Conservation (phyloP, 2,797 vertebrate species). For the Coregonus suidteri region DNA sequence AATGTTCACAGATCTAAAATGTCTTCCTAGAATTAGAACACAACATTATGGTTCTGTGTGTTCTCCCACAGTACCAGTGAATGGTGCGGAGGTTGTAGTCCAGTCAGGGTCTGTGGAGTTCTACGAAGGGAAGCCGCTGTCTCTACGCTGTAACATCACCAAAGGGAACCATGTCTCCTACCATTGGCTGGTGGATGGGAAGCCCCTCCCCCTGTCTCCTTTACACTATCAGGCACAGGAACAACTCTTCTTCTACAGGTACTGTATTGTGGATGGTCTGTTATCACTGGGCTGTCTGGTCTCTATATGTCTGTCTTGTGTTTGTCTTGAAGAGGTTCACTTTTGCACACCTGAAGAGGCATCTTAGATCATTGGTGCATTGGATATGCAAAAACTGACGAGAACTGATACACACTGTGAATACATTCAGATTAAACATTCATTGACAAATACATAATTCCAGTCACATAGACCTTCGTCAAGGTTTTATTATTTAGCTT, state of each 20-base stretch:
- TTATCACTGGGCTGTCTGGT: neutral
- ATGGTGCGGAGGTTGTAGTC: neutral
- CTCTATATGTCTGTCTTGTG: neutral
- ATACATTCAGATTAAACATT: too few species aligned
- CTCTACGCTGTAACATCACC: constrained; percentile 44
- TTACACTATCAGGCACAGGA: neutral
- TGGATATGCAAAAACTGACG: too few species aligned
- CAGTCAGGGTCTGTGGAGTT: constrained; percentile 33
- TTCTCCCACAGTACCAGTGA: constrained; percentile 57
- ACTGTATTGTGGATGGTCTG: neutral
- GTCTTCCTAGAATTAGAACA: too few species aligned
- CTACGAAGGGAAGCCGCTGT: constrained; percentile 51
- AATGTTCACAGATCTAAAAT: too few species aligned
- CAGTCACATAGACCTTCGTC: too few species aligned
- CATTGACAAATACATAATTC: too few species aligned
- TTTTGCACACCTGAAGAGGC: too few species aligned
- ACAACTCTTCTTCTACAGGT: constrained; percentile 53
- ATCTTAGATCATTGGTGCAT: too few species aligned
- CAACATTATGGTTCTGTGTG: neutral
- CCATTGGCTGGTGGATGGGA: constrained; percentile 57
- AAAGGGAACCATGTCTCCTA: constrained; percentile 63
- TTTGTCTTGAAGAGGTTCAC: neutral
- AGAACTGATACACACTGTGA: too few species aligned
- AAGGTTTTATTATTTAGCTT: too few species aligned
- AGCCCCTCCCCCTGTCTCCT: neutral